These are phyloP conservation scores for Brachyopa scutellaris DNA, from an alignment of 2,888 invertebrate genomes.

Conservation along the genomic window DNA sequence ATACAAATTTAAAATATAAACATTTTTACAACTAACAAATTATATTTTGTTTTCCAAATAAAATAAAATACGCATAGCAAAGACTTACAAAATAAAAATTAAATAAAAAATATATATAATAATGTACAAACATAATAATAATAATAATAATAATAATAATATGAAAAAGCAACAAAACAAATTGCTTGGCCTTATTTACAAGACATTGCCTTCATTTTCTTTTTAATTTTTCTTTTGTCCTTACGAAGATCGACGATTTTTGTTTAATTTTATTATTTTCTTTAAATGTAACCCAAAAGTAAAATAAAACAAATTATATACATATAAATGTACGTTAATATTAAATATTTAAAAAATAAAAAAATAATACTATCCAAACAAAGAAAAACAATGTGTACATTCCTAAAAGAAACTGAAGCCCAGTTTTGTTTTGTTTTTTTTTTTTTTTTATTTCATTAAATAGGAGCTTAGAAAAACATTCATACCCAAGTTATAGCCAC, in stretches of 20 bases:
- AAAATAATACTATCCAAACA: slow-evolving; percentile 17
- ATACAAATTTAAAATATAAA: slow-evolving; percentile 64
- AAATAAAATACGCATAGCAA: slow-evolving; percentile 40
- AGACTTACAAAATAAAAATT: slow-evolving; percentile 51
- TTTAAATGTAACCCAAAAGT: slow-evolving; percentile 8
- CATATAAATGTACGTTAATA: slow-evolving; percentile 35
- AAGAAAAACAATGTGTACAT: slow-evolving; percentile 39
- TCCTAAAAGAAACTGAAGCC: slow-evolving; percentile 30
- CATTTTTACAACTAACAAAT: slow-evolving; percentile 61
- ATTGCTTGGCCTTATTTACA: slow-evolving; percentile 72
- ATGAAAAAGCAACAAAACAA: slow-evolving; percentile 30
- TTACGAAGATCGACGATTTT: slow-evolving; percentile 64
- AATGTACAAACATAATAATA: slow-evolving; percentile 46
- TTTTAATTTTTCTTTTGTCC: slow-evolving; percentile 46
- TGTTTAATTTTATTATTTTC: slow-evolving; percentile 1
- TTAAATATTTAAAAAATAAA: slow-evolving; percentile 9
- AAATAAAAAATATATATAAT: too few relatives aligned
- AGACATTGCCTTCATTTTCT: not conserved
- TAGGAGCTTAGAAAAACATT: slow-evolving; percentile 39
- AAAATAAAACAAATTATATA: slow-evolving; percentile 12
- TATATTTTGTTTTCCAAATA: slow-evolving; percentile 43
- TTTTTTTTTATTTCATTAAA: slow-evolving; percentile 51
- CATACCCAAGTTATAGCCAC: slow-evolving; percentile 59
- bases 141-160: slow-evolving; percentile 21
- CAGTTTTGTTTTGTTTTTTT: too few relatives aligned